Conservation (phyloP, 2,113 vertebrate species). For the Meles meles region DNA sequence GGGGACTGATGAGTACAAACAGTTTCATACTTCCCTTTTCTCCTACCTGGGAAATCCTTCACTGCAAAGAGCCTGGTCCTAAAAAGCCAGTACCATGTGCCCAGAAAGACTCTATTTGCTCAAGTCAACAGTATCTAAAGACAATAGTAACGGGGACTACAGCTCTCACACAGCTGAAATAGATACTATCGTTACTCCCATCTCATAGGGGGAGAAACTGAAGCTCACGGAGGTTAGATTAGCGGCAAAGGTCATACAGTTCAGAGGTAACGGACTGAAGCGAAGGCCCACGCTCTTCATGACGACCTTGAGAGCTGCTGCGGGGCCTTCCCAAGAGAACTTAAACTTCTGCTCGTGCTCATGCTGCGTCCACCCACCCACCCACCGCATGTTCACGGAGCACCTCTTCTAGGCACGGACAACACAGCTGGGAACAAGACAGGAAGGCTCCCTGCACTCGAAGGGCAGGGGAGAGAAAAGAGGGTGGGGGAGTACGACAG, state of each 20-base stretch:
- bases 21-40: fast-evolving
- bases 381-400: fast-evolving
- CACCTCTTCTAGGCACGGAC: not conserved
- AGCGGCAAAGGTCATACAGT: not conserved
- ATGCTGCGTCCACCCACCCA: not conserved
- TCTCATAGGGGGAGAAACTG: not conserved
- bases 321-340: not conserved
- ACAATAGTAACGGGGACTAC: not conserved
- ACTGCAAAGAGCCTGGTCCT: fast-evolving
- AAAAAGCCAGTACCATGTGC: fast-evolving
- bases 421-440: not conserved
- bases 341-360: not conserved
- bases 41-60: not conserved
- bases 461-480: not conserved
- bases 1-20: too few relatives aligned
- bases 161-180: not conserved
- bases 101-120: too few relatives aligned
- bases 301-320: not conserved
- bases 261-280: not conserved
- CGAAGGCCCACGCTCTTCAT: not conserved
- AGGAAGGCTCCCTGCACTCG: not conserved
- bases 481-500: fast-evolving
- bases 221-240: not conserved
- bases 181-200: not conserved
- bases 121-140: not conserved